A percentile compares a stretch with the other conserved stretches of the same genome.
Conservation (phyloP, 2,113 vertebrate genomes). For the Gulo gulo region DNA sequence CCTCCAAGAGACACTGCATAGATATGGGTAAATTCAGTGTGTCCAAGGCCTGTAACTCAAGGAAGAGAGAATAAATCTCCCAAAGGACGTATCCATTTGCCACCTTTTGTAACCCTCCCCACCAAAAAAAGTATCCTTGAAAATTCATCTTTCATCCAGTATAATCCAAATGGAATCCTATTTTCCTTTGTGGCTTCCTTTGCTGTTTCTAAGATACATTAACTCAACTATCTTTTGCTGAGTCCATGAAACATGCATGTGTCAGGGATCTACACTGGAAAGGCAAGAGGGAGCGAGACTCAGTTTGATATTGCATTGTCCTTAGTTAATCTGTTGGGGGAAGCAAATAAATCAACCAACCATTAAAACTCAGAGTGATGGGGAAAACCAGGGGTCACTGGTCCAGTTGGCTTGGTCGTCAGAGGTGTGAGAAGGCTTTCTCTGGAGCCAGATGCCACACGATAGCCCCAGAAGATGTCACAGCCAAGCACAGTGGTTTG, state of each 20-base stretch:
- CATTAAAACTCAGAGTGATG: background rate
- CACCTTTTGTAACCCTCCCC: background rate
- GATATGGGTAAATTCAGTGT: background rate
- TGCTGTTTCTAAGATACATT: background rate
- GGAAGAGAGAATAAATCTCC: background rate
- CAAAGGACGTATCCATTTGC: background rate
- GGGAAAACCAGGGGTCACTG: background rate
- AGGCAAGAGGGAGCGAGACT: background rate
- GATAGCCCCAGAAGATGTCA: background rate
- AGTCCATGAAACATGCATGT: background rate
- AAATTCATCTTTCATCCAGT: background rate
- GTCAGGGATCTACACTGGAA: background rate
- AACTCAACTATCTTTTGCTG: background rate
- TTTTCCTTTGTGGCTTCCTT: background rate
- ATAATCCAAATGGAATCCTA: background rate
- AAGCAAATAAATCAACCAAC: background rate
- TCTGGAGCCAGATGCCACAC: background rate
- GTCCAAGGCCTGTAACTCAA: background rate
- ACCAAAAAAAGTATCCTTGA: background rate
- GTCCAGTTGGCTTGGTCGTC: background rate
- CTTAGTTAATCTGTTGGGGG: background rate
- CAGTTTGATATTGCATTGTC: background rate
- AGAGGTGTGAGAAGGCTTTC: background rate
- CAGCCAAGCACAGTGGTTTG: background rate
- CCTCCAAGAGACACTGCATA: background rate